Evolutionary conservation across 2,888 invertebrate species (phyloP).

Genomic region (Oxystoma pomonae): DNA sequence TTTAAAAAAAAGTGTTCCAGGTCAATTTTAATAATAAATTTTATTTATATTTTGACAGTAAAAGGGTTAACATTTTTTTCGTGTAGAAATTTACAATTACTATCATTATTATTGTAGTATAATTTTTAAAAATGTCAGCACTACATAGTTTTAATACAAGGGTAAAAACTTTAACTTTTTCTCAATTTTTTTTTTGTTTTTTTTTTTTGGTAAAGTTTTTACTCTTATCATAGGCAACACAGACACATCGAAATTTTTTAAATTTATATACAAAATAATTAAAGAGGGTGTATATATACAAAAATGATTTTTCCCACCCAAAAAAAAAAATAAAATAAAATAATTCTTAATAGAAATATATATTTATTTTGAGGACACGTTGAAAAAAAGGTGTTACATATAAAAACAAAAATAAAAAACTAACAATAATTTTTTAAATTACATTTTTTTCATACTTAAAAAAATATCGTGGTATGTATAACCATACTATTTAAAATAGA

Average conservation of each 20-base stretch:
- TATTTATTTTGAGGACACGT: not conserved
- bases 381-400: not conserved
- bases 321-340: not conserved
- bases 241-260: not conserved
- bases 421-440: not conserved
- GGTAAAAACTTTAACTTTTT: not conserved
- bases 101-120: not conserved
- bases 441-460: constrained; percentile 40
- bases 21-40: not conserved
- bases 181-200: not conserved
- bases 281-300: too few relatives aligned
- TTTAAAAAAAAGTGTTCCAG: not conserved
- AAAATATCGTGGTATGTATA: constrained; percentile 42
- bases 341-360: not conserved
- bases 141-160: not conserved
- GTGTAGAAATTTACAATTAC: not conserved
- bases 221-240: not conserved
- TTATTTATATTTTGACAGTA: not conserved
- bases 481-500: constrained; percentile 38
- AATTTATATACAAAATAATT: not conserved
- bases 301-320: not conserved
- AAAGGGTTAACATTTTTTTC: not conserved
- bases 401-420: not conserved
- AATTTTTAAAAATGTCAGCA: not conserved
- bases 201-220: too few relatives aligned